Percentiles rank a stretch among this genome's conserved stretches.
Evolutionary conservation across 2,113 vertebrate species (phyloP).

Genomic region (Calypte anna): DNA sequence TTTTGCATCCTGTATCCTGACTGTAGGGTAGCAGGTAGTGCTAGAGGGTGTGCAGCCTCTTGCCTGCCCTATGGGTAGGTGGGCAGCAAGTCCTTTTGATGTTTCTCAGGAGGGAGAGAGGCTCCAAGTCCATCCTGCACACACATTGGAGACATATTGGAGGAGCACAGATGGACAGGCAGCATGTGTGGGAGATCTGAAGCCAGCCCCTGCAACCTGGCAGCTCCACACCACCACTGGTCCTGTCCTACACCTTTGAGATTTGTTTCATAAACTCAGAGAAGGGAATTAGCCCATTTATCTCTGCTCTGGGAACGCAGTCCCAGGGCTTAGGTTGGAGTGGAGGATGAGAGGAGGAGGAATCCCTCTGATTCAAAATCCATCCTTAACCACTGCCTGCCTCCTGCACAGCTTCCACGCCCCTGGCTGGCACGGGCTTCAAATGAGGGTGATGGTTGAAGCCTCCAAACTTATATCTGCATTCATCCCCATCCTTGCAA

Average conservation of each 20-base stretch:
- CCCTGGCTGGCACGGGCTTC: accelerated
- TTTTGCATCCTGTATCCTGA: accelerated
- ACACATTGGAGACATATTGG: accelerated
- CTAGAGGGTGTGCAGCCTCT: not conserved
- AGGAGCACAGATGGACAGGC: not conserved
- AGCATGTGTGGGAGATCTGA: accelerated
- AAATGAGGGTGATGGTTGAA: not conserved
- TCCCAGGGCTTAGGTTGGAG: not conserved
- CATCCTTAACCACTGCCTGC: not conserved
- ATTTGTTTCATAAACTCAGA: not conserved
- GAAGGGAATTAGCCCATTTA: not conserved
- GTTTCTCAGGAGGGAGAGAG: not conserved
- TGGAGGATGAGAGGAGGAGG: not conserved
- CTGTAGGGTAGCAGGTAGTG: not conserved
- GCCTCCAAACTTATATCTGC: not conserved
- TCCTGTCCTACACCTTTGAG: not conserved
- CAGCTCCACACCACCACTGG: not conserved
- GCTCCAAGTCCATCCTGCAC: not conserved
- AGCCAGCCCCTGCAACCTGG: not conserved
- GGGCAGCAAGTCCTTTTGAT: not conserved
- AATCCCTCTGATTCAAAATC: not conserved
- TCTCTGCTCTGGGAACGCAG: not conserved
- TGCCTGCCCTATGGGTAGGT: accelerated
- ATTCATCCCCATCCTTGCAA: not conserved
- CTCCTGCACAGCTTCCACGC: not conserved